A percentile compares a stretch with the other conserved stretches of the same genome.
phyloP scores from a whole-genome alignment of 2,797 vertebrate species.

The Karalla daura region DNA sequence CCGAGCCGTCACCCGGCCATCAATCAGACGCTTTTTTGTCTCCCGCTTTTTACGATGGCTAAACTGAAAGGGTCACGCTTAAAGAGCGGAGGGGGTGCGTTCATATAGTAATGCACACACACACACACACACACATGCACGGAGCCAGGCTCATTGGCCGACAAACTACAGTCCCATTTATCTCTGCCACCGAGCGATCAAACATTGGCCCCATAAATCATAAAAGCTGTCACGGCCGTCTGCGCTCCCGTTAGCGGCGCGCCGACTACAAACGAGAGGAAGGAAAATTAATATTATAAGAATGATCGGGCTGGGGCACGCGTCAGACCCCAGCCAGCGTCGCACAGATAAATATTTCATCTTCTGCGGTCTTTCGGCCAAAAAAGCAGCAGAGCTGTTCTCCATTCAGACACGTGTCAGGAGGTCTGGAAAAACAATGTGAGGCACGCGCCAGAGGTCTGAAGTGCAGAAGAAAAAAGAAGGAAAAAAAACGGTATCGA shows the following conservation, averaged over 20 bases:
- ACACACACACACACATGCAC: neutral
- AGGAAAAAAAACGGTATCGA: no score
- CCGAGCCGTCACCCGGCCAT: conserved; percentile 60
- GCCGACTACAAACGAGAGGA: conserved; percentile 54
- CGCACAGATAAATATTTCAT: conserved; percentile 58
- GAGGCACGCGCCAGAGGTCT: neutral
- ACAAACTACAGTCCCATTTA: conserved; percentile 70
- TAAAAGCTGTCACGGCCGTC: conserved; percentile 52
- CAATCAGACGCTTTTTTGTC: conserved; percentile 69
- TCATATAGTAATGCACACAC: conserved; percentile 1
- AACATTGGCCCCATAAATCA: conserved; percentile 71
- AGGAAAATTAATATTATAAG: conserved; percentile 63
- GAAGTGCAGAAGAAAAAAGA: neutral
- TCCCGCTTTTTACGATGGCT: conserved; percentile 48
- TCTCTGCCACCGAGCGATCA: conserved; percentile 65
- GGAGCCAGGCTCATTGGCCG: conserved; percentile 55
- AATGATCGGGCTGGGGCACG: conserved; percentile 47
- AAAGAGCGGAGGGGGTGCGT: neutral
- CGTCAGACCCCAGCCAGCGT: conserved; percentile 34
- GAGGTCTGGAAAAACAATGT: conserved; percentile 15
- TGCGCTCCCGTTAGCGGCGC: conserved; percentile 41
- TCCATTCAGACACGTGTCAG: neutral
- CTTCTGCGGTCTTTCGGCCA: conserved; percentile 23
- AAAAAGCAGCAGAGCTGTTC: neutral
- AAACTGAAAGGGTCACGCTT: conserved; percentile 33